Evolutionary conservation across 1,140 invertebrate species (phyloP), one percentile per base, ranked within the genome.

Genomic region (Euglossa dilemma): DNA sequence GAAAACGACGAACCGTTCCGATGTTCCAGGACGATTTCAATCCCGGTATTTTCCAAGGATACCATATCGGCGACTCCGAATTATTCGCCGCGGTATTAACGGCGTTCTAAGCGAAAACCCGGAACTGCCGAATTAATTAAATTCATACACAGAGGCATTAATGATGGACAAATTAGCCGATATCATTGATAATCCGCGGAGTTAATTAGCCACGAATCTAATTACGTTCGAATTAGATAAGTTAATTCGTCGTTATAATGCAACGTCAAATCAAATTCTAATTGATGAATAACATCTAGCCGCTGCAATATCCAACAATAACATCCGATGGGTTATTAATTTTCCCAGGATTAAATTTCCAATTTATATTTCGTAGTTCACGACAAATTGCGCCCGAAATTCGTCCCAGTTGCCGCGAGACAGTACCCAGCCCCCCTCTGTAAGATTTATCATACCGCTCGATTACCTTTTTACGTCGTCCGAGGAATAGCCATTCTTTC

Each of bases 1-100:
- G 52, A 77, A 76, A 45, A 69, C 75, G 77, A 86, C 82, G 76
- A 86, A 86, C 77, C 57, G 57, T 85, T 61, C 25, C 36, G 16
- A 28, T 52, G 50, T 80, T 72, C 52, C 64, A 81, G 50, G 67
- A 43, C 52, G n/a, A 70, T 72, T 61, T 36, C 64, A 63, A 86
- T 76, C 70, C 28, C n/a, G 72, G 11, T 54, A 70, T 71, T 81
- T 85, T 52, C 20, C 6, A 50, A 59, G 59, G 47, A 45, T 20
- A 23, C 43, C 63, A 3, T 28, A 72, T 61, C n/a, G n/a, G 2
- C 20, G 20, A 43, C 20, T 54, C 6, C 6, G 56, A 50, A 18
- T 74, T 56, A 36, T 52, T 72, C 18, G 28, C 45, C 43, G 12
- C 7, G 52, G n/a, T 57, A 71, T 50, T 80, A 72, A 28, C 25